Evolutionary conservation across 2,888 invertebrate species (phyloP).

Genomic region (Nysson spinosus): DNA sequence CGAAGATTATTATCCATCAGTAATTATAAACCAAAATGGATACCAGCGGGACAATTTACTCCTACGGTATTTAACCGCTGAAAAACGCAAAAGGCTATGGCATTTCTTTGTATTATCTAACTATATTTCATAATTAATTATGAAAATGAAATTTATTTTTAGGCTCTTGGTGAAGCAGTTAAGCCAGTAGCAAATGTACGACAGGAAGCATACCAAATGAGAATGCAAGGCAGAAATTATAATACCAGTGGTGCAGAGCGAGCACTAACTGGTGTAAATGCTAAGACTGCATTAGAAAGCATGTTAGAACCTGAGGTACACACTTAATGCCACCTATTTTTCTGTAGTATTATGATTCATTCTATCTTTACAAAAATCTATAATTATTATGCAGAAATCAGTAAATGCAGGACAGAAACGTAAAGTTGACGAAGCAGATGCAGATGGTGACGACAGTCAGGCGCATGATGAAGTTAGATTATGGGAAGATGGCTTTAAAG

Average conservation of each 20-base stretch:
- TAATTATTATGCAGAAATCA: constrained; percentile 48
- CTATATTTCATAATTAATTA: not conserved
- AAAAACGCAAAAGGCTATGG: too few species aligned
- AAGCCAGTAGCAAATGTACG: constrained; percentile 84
- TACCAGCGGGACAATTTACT: constrained; percentile 87
- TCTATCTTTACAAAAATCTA: not conserved
- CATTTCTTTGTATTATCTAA: not conserved
- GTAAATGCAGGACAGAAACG: constrained; percentile 78
- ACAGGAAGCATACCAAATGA: constrained; percentile 86
- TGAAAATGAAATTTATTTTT: constrained; percentile 29
- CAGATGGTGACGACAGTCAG: constrained; percentile 86
- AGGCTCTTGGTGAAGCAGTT: constrained; percentile 81
- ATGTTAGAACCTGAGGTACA: constrained; percentile 79
- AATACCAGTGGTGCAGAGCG: constrained; percentile 60
- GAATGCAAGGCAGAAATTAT: constrained; percentile 77
- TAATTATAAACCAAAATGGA: constrained; percentile 83
- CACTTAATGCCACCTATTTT: too few species aligned
- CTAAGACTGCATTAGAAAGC: constrained; percentile 74
- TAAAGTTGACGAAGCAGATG: constrained; percentile 76
- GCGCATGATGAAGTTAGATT: constrained; percentile 92
- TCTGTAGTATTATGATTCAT: not conserved
- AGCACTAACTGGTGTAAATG: constrained; percentile 52
- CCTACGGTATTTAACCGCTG: constrained; percentile 85
- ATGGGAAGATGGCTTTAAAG: constrained; percentile 99
- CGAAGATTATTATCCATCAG: constrained; percentile 78